These are phyloP conservation scores for Setipinna tenuifilis DNA, from an alignment of 2,797 vertebrate genomes.

Conservation along the genomic window DNA sequence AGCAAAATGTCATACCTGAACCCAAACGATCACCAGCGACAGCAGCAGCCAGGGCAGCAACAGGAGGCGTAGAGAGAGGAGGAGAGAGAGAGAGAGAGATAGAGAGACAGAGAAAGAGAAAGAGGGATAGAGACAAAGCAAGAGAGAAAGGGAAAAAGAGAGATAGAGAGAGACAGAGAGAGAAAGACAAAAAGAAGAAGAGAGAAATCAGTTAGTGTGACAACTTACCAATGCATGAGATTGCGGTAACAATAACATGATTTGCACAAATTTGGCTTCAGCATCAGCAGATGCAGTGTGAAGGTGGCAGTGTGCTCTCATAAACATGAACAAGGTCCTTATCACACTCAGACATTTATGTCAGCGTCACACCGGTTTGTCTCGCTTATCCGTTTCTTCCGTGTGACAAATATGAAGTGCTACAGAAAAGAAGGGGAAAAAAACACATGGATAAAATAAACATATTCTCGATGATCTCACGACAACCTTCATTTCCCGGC, in stretches of 20 bases:
- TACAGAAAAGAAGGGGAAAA: not conserved
- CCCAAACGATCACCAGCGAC: constrained; percentile 28
- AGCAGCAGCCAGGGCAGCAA: constrained; percentile 20
- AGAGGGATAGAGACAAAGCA: constrained; percentile 42
- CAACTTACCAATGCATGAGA: not conserved
- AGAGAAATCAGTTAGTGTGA: constrained; percentile 31
- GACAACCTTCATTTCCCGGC: too few relatives aligned
- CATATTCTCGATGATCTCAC: not conserved
- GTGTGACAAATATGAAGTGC: not conserved
- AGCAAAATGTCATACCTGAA: constrained; percentile 67
- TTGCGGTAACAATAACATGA: constrained; percentile 14
- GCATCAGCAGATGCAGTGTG: not conserved
- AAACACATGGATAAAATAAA: not conserved
- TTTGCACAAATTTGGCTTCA: not conserved
- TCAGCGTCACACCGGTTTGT: not conserved
- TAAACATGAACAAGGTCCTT: not conserved
- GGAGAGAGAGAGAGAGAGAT: constrained; percentile 46
- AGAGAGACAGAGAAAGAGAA: constrained; percentile 45
- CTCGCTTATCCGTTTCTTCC: not conserved
- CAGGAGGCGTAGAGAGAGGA: constrained; percentile 46
- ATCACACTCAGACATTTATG: not conserved
- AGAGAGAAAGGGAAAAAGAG: constrained; percentile 48
- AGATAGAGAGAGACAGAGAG: constrained; percentile 48
- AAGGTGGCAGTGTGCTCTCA: not conserved
- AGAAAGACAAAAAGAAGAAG: constrained; percentile 46